Evolutionary conservation across 2,113 vertebrate species (phyloP).

Genomic region (Podarcis raffonei): DNA sequence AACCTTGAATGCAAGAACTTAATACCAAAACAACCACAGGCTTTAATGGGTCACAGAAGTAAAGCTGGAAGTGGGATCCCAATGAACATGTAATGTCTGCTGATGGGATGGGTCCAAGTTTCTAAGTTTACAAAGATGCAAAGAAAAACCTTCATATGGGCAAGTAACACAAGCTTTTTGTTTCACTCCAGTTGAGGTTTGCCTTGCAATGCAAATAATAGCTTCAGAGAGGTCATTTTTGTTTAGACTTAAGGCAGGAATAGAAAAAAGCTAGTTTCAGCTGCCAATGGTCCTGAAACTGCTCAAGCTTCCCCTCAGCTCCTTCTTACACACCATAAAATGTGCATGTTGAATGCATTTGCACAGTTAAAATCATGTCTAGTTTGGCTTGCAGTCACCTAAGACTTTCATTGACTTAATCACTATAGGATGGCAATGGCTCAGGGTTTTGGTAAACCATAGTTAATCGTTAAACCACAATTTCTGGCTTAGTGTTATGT

Average conservation of each 20-base stretch:
- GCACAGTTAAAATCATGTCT: too few relatives aligned
- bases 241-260: background rate
- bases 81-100: background rate
- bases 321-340: background rate
- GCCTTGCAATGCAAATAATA: background rate
- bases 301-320: background rate
- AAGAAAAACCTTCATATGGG: background rate
- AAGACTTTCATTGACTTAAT: too few relatives aligned
- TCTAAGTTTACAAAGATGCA: background rate
- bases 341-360: too few relatives aligned
- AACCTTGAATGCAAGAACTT: background rate
- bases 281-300: background rate
- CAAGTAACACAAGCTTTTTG: background rate
- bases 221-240: background rate
- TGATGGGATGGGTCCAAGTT: background rate
- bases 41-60: background rate
- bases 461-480: background rate
- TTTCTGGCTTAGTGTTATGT: too few relatives aligned
- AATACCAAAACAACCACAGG: background rate
- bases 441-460: background rate
- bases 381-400: too few relatives aligned
- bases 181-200: background rate
- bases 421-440: too few relatives aligned
- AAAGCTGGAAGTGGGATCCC: background rate
- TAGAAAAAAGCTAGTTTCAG: background rate